These are phyloP conservation scores for Epizoanthus rinbou DNA, from an alignment of 92 coral and sea anemone genomes.

Conservation along the genomic window DNA sequence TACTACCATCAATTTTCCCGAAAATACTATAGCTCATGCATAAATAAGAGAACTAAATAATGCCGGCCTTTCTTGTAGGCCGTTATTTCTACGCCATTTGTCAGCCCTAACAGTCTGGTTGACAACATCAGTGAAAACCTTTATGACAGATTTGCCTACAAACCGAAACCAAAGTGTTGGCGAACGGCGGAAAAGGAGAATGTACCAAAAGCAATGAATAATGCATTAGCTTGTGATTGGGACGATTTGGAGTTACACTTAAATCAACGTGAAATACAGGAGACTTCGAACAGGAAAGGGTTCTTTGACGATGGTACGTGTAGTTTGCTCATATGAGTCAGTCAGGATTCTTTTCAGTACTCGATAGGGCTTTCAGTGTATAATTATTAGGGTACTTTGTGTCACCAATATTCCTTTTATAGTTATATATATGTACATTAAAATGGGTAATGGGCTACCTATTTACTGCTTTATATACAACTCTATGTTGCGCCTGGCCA, in stretches of 20 bases:
- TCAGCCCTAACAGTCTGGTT: constrained; percentile 16
- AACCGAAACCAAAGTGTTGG: constrained; percentile 29
- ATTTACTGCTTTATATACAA: no score
- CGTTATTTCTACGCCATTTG: constrained; percentile 8
- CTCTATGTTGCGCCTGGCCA: not conserved
- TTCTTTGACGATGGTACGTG: constrained; percentile 14
- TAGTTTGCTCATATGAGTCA: no score
- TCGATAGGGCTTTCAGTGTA: not conserved
- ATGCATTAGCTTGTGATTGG: constrained; percentile 30
- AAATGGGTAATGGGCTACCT: no score
- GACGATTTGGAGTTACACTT: constrained; percentile 37
- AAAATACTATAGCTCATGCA: no score
- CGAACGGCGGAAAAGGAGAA: constrained; percentile 21
- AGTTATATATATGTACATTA: no score
- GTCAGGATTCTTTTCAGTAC: not conserved
- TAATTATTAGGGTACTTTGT: not conserved
- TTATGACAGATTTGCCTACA: constrained; percentile 44
- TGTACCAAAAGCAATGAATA: constrained; percentile 6
- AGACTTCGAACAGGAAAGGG: not conserved
- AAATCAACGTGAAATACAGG: not conserved
- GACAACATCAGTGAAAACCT: constrained; percentile 9
- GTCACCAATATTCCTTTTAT: no score
- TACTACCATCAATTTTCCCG: no score
- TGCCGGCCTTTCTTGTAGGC: not conserved
- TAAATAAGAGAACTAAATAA: no score